Conservation (phyloP, 2,888 invertebrate species). For the Spatulosminthurus flaviceps region DNA sequence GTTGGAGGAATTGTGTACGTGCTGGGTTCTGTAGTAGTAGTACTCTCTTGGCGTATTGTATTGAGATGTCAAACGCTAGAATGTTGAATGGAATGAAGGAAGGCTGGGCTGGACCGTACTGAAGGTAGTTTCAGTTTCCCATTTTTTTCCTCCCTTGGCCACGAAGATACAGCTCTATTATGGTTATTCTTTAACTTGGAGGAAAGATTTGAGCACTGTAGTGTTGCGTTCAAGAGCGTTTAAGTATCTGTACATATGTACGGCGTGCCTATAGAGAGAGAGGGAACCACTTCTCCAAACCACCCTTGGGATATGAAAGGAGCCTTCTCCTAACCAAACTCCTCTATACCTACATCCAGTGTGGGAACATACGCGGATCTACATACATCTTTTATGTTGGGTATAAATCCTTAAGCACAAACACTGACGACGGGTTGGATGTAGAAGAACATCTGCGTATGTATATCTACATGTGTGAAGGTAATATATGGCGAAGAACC, state of each 20-base stretch:
- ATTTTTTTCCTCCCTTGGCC: conserved; percentile 14
- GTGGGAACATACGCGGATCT: too few relatives aligned
- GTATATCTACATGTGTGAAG: background rate
- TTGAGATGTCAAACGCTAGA: conserved; percentile 56
- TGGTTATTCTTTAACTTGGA: conserved; percentile 18
- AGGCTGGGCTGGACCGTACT: conserved; percentile 47
- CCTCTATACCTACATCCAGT: conserved; percentile 12
- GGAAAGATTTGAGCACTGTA: background rate
- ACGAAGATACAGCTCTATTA: conserved; percentile 39
- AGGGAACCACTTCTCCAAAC: conserved; percentile 28
- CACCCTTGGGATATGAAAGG: conserved; percentile 29
- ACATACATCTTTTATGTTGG: background rate
- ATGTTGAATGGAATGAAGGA: conserved; percentile 57
- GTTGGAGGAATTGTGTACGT: conserved; percentile 10
- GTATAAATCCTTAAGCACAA: conserved; percentile 25
- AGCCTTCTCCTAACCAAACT: background rate
- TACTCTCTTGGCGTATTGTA: conserved; percentile 42
- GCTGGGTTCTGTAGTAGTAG: conserved; percentile 5
- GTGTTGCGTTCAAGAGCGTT: background rate
- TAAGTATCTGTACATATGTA: background rate
- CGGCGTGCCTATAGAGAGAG: too few relatives aligned
- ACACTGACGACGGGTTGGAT: conserved; percentile 8
- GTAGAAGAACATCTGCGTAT: too few relatives aligned
- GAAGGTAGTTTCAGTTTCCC: conserved; percentile 21
- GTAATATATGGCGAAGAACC: conserved; percentile 10